A percentile compares a stretch with the other conserved stretches of the same genome.
phyloP scores from a whole-genome alignment of 2,797 vertebrate species.

The Aphelocoma californica region DNA sequence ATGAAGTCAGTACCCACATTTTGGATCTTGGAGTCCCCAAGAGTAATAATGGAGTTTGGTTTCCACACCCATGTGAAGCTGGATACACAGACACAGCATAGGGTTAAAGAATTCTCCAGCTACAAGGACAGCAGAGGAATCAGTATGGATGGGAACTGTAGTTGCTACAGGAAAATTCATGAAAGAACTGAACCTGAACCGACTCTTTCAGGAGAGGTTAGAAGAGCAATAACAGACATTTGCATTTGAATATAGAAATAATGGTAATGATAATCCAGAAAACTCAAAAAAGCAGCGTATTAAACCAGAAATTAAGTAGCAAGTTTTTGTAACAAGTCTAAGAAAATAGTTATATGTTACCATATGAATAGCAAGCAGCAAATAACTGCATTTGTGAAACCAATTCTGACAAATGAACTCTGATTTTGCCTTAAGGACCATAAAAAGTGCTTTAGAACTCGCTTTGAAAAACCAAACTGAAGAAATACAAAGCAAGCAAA shows the following conservation, averaged over 20 bases:
- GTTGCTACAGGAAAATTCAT: neutral
- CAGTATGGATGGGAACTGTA: neutral
- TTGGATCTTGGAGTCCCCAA: neutral
- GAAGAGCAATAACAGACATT: neutral
- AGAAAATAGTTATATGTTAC: neutral
- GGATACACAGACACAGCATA: neutral
- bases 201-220: neutral
- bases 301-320: neutral
- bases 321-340: neutral
- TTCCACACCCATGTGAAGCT: neutral
- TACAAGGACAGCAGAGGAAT: neutral
- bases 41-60: fast-evolving
- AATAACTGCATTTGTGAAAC: neutral
- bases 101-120: neutral
- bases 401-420: neutral
- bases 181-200: neutral
- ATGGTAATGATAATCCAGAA: neutral
- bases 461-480: neutral
- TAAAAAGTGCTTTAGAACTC: neutral
- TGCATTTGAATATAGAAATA: neutral
- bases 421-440: neutral
- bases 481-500: neutral
- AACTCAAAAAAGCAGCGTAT: neutral
- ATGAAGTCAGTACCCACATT: neutral
- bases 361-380: neutral